Evolutionary conservation across 2,797 vertebrate genomes (phyloP), one percentile per base, ranked within the genome.

Genomic region (Paratrypauchen microcephalus): DNA sequence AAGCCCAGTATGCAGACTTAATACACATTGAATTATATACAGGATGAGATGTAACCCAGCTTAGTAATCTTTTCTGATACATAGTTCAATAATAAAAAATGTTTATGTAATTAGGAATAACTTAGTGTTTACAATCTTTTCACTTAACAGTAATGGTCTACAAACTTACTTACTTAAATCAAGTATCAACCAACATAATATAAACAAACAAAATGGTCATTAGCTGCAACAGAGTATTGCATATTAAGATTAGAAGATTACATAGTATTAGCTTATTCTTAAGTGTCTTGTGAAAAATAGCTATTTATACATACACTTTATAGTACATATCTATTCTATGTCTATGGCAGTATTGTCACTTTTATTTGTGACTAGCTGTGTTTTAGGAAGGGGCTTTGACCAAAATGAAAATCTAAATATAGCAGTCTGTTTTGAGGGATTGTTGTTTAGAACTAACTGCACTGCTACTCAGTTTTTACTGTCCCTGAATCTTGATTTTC

Each of bases 21-120:
- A 79, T 41, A 74, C 48, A 83, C 48, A 71, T 4, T 4, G 64
- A 66, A 70, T 19, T 81, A 68, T 81, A 69, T 73, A 85, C 66
- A 83, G 62, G 18, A 24, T 69, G 65, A 52, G 41, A 75, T 74
- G 71, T 66, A 59, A 81, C 66, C 74, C 76, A 77, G 54, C 64
- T 73, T 74, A 2, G 16, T 75, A 56, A 70, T 54, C 39, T 81
- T 70, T 58, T 63, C 58, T 71, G 64, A 36, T 52, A 68, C 23
- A 71, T 59, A 18, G 69, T 61, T 58, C 64, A 56, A 26, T 59
- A 21, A 28, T 36, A 69, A 47, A 68, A 4, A 76, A 1, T 21
- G 9, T 54, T 58, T 18, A 12, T n/a, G 30, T 18, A 71, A 71
- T 61, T 61, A 28, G 4, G 60, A 69, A 67, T 65, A 54, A 75